Conservation (phyloP, 2,888 invertebrate genomes). For the Dasysyrphus albostriatus region DNA sequence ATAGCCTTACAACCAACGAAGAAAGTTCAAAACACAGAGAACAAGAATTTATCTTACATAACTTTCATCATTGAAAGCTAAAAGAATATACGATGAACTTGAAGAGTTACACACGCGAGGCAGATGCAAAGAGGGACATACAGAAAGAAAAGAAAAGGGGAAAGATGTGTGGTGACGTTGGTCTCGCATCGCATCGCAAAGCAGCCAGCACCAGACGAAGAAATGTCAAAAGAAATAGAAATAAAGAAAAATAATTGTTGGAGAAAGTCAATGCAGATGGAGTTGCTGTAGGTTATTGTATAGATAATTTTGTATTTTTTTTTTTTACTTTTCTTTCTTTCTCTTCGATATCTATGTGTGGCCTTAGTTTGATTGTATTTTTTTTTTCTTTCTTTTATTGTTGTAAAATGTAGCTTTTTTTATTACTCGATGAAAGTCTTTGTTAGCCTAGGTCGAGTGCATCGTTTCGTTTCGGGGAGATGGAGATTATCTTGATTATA, state of each 20-base stretch:
- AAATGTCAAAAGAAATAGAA: constrained; percentile 56
- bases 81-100: constrained; percentile 65
- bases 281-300: constrained; percentile 71
- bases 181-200: constrained; percentile 12
- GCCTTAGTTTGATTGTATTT: constrained; percentile 15
- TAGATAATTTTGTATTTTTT: background rate
- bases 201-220: constrained; percentile 42
- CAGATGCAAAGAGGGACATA: constrained; percentile 15
- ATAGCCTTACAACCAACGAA: constrained; percentile 66
- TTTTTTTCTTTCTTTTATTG: constrained; percentile 44
- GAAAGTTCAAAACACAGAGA: constrained; percentile 77
- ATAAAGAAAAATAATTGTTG: constrained; percentile 54
- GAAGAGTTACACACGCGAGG: constrained; percentile 34
- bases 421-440: constrained; percentile 37
- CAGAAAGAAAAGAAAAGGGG: constrained; percentile 78
- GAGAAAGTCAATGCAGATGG: constrained; percentile 73
- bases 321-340: constrained; percentile 46
- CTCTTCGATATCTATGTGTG: constrained; percentile 32
- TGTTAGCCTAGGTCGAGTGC: constrained; percentile 68
- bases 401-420: constrained; percentile 54
- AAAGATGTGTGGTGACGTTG: constrained; percentile 26
- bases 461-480: background rate
- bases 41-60: constrained; percentile 71
- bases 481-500: constrained; percentile 10
- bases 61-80: constrained; percentile 70